A percentile compares a stretch with the other conserved stretches of the same genome.
phyloP scores from a whole-genome alignment of 1,140 invertebrate genomes.

The Cherax destructor region DNA sequence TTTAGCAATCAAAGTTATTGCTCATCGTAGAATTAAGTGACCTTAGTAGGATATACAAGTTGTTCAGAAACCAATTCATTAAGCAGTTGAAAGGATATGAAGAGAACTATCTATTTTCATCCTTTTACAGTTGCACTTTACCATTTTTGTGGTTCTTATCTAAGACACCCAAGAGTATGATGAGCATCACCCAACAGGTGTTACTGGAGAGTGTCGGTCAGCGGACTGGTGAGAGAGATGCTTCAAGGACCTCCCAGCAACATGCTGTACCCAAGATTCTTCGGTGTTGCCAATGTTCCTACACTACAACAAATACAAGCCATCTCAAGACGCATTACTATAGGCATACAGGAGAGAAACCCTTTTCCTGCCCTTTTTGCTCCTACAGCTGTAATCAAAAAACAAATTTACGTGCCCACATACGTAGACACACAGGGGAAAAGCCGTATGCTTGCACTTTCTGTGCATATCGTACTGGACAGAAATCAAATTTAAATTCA shows the following conservation, averaged over 20 bases:
- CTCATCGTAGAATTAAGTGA: not conserved
- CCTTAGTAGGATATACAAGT: not conserved
- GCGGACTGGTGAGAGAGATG: conserved; percentile 11
- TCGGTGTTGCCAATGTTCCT: conserved; percentile 34
- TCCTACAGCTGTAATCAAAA: conserved; percentile 30
- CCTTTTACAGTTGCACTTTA: not conserved
- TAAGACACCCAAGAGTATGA: conserved; percentile 21
- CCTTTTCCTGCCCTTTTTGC: conserved; percentile 33
- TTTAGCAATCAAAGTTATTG: not conserved
- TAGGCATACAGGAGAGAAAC: conserved; percentile 51
- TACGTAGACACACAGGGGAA: conserved; percentile 39
- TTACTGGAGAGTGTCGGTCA: conserved; percentile 35
- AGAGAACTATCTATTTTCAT: conserved; percentile 2
- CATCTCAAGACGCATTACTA: conserved; percentile 37
- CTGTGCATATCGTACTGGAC: conserved; percentile 23
- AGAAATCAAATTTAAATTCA: conserved; percentile 33
- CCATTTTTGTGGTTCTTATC: not conserved
- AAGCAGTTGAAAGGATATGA: not conserved
- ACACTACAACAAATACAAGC: conserved; percentile 25
- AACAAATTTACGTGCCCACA: conserved; percentile 30
- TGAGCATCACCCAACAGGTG: conserved; percentile 44
- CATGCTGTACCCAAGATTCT: conserved; percentile 22
- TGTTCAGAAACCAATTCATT: not conserved
- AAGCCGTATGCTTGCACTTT: conserved; percentile 43
- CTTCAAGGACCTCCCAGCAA: not conserved